Conservation (phyloP, 2,888 invertebrate genomes). For the Synanthedon vespiformis region DNA sequence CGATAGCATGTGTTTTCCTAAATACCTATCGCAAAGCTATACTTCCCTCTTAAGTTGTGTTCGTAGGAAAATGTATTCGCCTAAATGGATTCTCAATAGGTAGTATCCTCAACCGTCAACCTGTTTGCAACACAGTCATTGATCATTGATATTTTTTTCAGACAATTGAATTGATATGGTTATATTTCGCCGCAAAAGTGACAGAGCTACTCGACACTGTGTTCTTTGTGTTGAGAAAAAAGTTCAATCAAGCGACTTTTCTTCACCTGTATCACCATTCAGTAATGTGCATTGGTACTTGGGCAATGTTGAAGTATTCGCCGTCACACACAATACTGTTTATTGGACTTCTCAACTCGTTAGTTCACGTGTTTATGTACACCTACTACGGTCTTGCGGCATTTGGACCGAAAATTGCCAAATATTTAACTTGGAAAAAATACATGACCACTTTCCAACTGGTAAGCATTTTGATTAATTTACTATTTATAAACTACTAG, state of each 20-base stretch:
- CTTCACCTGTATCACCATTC: constrained; percentile 91
- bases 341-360: constrained; percentile 78
- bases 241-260: constrained; percentile 82
- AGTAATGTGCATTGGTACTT: constrained; percentile 78
- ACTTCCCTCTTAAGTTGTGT: too few relatives aligned
- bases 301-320: constrained; percentile 80
- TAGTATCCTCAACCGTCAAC: too few relatives aligned
- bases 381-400: constrained; percentile 82
- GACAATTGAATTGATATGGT: constrained; percentile 64
- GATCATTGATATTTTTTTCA: constrained; percentile 34
- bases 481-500: too few relatives aligned
- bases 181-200: constrained; percentile 81
- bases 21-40: too few relatives aligned
- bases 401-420: constrained; percentile 78
- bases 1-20: too few relatives aligned
- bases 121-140: too few relatives aligned
- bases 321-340: constrained; percentile 80
- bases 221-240: constrained; percentile 89
- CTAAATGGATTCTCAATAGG: too few relatives aligned
- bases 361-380: constrained; percentile 87
- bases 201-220: constrained; percentile 83
- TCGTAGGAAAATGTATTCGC: too few relatives aligned
- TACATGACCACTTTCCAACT: constrained; percentile 85
- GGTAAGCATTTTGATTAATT: constrained; percentile 49
- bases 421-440: constrained; percentile 88